Conservation (phyloP, 2,888 invertebrate genomes). For the Caenorhabditis drosophilae region DNA sequence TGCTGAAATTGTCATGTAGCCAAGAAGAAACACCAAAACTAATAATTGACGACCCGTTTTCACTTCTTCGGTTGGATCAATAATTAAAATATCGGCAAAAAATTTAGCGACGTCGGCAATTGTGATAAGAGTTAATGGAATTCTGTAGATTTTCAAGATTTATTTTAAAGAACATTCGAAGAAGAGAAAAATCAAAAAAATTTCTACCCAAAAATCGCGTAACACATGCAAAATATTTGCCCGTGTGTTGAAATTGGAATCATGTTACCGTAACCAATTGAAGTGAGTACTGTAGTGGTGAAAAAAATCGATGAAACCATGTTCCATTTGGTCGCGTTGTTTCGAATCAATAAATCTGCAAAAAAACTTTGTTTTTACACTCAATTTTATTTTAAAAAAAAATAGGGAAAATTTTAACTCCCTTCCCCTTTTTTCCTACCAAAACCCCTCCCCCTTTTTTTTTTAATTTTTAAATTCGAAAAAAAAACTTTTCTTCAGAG, state of each 20-base stretch:
- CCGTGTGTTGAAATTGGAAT: constrained; percentile 64
- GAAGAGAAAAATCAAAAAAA: constrained; percentile 1
- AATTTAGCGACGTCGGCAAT: constrained; percentile 68
- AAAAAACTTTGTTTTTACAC: constrained; percentile 6
- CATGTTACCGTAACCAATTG: constrained; percentile 64
- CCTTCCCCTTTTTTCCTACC: not conserved
- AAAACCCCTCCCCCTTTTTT: too few species aligned
- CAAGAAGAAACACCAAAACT: constrained; percentile 52
- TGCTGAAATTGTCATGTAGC: constrained; percentile 62
- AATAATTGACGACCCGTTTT: constrained; percentile 25
- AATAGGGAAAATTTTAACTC: not conserved
- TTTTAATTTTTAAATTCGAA: too few species aligned
- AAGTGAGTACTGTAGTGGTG: constrained; percentile 58
- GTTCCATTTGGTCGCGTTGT: constrained; percentile 55
- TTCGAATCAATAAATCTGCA: constrained; percentile 17
- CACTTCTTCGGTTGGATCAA: constrained; percentile 35
- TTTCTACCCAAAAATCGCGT: constrained; percentile 64
- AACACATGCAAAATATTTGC: constrained; percentile 63
- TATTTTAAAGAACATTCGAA: not conserved
- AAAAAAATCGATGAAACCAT: constrained; percentile 62
- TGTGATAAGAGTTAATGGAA: constrained; percentile 66
- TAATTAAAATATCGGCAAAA: constrained; percentile 55
- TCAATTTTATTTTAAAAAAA: constrained; percentile 2
- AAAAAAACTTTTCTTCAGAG: too few species aligned
- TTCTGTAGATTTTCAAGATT: constrained; percentile 40